Base-by-base conservation (phyloP, 2,113 vertebrate genomes). In the Damaliscus lunatus region DNA sequence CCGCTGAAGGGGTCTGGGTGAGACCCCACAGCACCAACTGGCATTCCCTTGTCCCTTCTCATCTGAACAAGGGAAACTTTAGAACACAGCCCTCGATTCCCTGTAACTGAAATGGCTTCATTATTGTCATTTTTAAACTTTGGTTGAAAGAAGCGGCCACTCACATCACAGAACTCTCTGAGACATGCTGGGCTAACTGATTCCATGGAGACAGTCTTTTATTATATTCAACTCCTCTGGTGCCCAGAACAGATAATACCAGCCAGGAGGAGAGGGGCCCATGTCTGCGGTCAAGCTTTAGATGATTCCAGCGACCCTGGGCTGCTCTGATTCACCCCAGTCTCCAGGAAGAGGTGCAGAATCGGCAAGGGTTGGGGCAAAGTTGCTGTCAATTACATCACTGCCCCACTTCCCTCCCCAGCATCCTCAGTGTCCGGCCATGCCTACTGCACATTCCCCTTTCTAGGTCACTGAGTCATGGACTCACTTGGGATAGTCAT, bases 401-500 rank as follows among this genome's bases (percentile, higher is more conserved):
- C 33, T 27, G 13, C n/a, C 46, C 74, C 2, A 53, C 50, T 86
- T 74, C 55, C 13, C 0, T 46, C 46, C n/a, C 86, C 29, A 25
- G 94, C 40, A 0, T 91, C 95, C 13, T 64, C 52, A 60, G 57
- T 0, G 9, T 23, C 9, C 9, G 0, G 0, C 40, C 2, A 0
- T 0, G 10, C 92, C 59, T 91, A 14, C 55, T 74, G 90, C 23
- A 82, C 95, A 40, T 27, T 33, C 15, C 50, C 64, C 60, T 91
- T 93, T 89, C 92, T 86, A 64, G 93, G 91, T 90, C 94, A 74
- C 78, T 50, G 95, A 95, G 77, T 95, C 50, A 59, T 3, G 67
- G 89, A 91, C 55, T 55, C 55, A 12, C 53, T 50, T 53, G 23
- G 46, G 59, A 95, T 91, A 74, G 82, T 59, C n/a, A 23, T 84